phyloP scores from a whole-genome alignment of 2,797 vertebrate species.

The Sebastolobus alascanus region DNA sequence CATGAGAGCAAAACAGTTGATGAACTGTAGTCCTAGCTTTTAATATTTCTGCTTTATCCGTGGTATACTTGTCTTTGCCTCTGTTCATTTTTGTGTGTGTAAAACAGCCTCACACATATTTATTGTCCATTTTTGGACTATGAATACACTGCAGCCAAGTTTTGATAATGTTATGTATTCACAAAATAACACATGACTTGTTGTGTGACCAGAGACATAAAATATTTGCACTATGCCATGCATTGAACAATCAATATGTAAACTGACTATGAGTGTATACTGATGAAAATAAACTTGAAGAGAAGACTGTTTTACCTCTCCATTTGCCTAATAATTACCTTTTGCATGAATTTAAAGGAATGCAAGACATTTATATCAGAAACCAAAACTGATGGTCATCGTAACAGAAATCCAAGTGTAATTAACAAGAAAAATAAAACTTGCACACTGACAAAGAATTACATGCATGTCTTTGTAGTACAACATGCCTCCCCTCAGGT shows the following conservation, averaged over 20 bases:
- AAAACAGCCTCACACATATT: not conserved
- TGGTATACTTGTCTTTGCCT: not conserved
- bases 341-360: not conserved
- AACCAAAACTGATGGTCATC: not conserved
- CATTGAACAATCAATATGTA: conserved; percentile 5
- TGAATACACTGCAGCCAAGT: not conserved
- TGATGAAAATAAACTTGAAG: conserved; percentile 38
- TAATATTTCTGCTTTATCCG: not conserved
- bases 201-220: not conserved
- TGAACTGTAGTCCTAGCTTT: not conserved
- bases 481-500: not conserved
- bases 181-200: not conserved
- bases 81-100: not conserved
- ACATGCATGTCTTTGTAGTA: not conserved
- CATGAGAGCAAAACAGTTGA: not conserved
- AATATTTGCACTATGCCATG: conserved; percentile 2
- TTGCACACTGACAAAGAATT: not conserved
- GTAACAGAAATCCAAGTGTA: not conserved
- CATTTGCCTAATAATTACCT: not conserved
- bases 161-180: conserved; percentile 7
- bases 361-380: not conserved
- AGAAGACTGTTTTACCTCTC: not conserved
- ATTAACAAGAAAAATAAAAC: not conserved
- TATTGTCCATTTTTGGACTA: not conserved
- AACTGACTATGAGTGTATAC: conserved; percentile 12